A percentile compares a stretch with the other conserved stretches of the same genome.
These are phyloP conservation scores for Tachina lurida DNA, from an alignment of 2,888 invertebrate genomes.

Conservation along the genomic window DNA sequence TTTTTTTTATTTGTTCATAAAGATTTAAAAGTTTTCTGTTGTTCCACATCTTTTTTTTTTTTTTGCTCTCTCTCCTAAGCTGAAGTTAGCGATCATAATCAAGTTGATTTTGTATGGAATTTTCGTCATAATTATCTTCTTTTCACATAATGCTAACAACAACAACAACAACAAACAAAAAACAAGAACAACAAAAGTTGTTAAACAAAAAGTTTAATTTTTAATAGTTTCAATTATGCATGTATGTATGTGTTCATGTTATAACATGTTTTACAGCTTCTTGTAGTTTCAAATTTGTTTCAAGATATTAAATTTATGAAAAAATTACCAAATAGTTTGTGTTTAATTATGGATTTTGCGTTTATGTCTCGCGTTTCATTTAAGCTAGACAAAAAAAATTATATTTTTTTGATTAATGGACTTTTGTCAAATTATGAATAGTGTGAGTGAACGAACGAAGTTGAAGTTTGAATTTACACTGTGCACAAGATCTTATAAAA, in stretches of 20 bases:
- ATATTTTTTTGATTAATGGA: conserved; percentile 38
- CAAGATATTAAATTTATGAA: conserved; percentile 24
- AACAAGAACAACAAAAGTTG: not conserved
- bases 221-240: conserved; percentile 51
- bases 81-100: conserved; percentile 39
- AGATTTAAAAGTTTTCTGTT: conserved; percentile 45
- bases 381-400: not conserved
- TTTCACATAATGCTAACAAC: conserved; percentile 8
- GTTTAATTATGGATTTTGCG: conserved; percentile 40
- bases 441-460: conserved; percentile 19
- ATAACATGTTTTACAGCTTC: conserved; percentile 65
- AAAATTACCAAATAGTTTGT: conserved; percentile 46
- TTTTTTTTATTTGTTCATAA: not conserved
- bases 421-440: conserved; percentile 48
- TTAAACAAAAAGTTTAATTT: conserved; percentile 39
- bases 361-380: conserved; percentile 22
- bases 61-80: not conserved
- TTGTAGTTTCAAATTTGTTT: conserved; percentile 49
- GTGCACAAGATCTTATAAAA: too few relatives aligned
- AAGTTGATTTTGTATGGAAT: conserved; percentile 50
- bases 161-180: not conserved
- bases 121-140: conserved; percentile 52
- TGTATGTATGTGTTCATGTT: conserved; percentile 59
- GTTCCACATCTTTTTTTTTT: conserved; percentile 54
- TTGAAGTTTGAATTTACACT: too few relatives aligned